Percentiles rank a stretch among this genome's conserved stretches.
phyloP scores from a whole-genome alignment of 1,140 invertebrate genomes.

The Panagrolaimus sp. region DNA sequence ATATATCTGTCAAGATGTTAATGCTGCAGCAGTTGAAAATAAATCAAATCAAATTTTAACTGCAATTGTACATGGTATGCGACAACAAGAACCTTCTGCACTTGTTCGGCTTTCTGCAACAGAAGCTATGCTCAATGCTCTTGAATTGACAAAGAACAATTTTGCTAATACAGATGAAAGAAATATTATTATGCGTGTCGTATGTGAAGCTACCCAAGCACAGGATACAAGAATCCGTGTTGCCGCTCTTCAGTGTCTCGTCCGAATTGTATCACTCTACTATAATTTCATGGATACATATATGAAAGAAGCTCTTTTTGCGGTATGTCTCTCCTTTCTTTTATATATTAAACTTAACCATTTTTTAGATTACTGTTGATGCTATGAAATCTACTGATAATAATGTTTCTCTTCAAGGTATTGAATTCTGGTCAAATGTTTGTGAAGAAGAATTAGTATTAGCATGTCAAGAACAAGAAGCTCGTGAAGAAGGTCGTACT shows the following conservation, averaged over 20 bases:
- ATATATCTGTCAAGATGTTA: conserved; percentile 74
- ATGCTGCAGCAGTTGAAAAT: conserved; percentile 66
- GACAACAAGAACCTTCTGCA: conserved; percentile 68
- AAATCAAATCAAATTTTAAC: conserved; percentile 94
- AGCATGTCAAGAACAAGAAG: conserved; percentile 83
- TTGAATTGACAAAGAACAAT: conserved; percentile 97
- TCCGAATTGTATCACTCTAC: conserved; percentile 96
- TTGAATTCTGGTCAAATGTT: conserved; percentile 99
- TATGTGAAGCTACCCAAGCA: conserved; percentile 73
- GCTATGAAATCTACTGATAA: conserved; percentile 80
- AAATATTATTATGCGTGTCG: conserved; percentile 98
- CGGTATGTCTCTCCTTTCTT: conserved; percentile 64
- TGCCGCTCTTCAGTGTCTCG: conserved; percentile 90
- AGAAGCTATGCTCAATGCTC: conserved; percentile 88
- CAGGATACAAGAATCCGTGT: conserved; percentile 80
- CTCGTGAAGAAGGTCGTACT: conserved; percentile 76
- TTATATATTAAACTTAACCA: neutral
- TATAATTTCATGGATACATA: conserved; percentile 99
- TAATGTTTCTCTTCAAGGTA: conserved; percentile 92
- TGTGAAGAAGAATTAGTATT: conserved; percentile 98
- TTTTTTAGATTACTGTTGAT: conserved; percentile 79
- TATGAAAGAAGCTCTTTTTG: conserved; percentile 95
- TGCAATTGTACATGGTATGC: conserved; percentile 96
- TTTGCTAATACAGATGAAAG: conserved; percentile 93
- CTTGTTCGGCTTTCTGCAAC: conserved; percentile 77